A percentile compares a stretch with the other conserved stretches of the same genome.
Conservation (phyloP, 2,888 invertebrate species). For the Sipha maydis region DNA sequence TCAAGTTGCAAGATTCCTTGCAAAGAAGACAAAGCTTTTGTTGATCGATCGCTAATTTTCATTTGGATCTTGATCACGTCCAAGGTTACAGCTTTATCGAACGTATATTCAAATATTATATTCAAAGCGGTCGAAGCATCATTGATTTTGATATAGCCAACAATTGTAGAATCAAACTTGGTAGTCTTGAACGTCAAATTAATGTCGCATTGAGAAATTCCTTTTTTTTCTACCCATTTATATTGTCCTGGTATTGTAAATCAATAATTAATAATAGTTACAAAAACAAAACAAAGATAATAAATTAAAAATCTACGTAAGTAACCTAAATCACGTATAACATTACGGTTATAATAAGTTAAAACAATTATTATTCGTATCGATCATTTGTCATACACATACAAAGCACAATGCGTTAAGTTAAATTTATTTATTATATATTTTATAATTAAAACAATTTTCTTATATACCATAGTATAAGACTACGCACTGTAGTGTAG, state of each 20-base stretch:
- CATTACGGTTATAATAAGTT: too few relatives aligned
- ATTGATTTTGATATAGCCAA: constrained; percentile 77
- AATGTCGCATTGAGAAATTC: constrained; percentile 81
- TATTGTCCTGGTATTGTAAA: constrained; percentile 70
- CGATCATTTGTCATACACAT: too few relatives aligned
- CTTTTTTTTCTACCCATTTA: constrained; percentile 74
- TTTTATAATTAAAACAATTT: too few relatives aligned
- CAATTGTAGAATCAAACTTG: constrained; percentile 77
- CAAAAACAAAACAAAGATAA: too few relatives aligned
- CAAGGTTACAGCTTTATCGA: constrained; percentile 70
- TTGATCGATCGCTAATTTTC: constrained; percentile 70
- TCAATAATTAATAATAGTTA: not conserved
- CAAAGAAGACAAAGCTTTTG: constrained; percentile 72
- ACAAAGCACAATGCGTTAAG: too few relatives aligned
- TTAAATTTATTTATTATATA: too few relatives aligned
- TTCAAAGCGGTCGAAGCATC: constrained; percentile 72
- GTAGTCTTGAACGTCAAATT: constrained; percentile 82
- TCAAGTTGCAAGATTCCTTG: constrained; percentile 76
- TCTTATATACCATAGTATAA: too few relatives aligned
- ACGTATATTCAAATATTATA: constrained; percentile 76
- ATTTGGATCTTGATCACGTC: constrained; percentile 65
- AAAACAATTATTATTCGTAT: too few relatives aligned
- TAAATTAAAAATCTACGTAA: too few relatives aligned
- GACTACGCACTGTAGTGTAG: too few relatives aligned
- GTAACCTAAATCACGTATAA: too few relatives aligned